Evolutionary conservation across 1,140 invertebrate genomes (phyloP), one percentile per base, ranked within the genome.

Genomic region (Marisa cornuarietis): DNA sequence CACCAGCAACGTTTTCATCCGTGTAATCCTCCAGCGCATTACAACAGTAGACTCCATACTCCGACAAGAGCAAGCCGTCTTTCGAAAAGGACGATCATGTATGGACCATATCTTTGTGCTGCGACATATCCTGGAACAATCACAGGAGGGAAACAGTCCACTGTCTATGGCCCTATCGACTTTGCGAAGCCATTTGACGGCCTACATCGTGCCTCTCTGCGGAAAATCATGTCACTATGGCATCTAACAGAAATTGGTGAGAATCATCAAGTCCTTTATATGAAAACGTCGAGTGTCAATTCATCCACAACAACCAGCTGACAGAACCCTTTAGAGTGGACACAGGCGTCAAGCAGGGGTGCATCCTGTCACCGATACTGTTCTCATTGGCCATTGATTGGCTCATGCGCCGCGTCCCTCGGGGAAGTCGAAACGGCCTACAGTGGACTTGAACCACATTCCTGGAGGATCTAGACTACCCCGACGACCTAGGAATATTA

Each of bases 21-120:
- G 68, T 10, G 79, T 79, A 49, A 71, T 83, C 16, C 66, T 78
- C 52, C 69, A 83, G 49, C 26, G 78, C 8, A 78, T 81, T 4
- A 52, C 8, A 26, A 63, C 79, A 5, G 69, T 74, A 24, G 75
- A 81, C 8, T 51, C 9, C 20, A 65, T 20, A 20, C 54, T 74
- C 6, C 26, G 61, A 18, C 65, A 81, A 31, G 79, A 83, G 63
- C 79, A 83, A 51, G 76, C 71, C 14, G 79, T 75, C 24, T 83
- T 83, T 62, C n/a, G 75, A 58, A 78, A 73, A 54, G 79, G 76
- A 58, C 72, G 72, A 71, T 68, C 58, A 1, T 80, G 79, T 31
- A 63, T 77, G 0, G 78, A 82, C 61, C 73, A 82, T 58, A 80
- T 82, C 26, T 79, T 79, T 22, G 58, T 75, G 10, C 26, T 77